These are phyloP conservation scores for Phaenicophaeus curvirostris DNA, from an alignment of 2,797 vertebrate genomes.

Conservation along the genomic window DNA sequence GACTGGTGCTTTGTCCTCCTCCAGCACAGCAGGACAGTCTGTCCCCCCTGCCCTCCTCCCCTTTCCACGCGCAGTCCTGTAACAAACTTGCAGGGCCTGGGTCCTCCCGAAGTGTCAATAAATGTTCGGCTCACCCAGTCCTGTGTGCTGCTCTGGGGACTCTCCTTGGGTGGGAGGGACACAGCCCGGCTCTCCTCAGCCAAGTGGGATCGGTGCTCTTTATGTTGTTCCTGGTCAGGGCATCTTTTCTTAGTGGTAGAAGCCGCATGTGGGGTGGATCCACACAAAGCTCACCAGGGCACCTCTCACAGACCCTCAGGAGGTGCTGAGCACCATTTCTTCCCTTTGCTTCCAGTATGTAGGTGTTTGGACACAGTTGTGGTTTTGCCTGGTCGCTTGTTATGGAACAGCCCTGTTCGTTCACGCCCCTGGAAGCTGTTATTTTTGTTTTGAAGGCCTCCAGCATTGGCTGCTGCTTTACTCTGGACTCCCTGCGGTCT, in stretches of 20 bases:
- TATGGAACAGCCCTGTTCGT: background rate
- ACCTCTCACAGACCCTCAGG: background rate
- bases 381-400: background rate
- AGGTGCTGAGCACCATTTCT: background rate
- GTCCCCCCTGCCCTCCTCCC: background rate
- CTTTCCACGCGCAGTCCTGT: accelerated
- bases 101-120: background rate
- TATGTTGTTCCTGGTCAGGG: background rate
- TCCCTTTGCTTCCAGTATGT: background rate
- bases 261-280: background rate
- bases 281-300: background rate
- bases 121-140: background rate
- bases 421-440: background rate
- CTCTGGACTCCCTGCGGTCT: accelerated
- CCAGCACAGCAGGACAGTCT: background rate
- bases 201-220: background rate
- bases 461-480: background rate
- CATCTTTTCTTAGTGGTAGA: background rate
- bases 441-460: background rate
- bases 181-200: background rate
- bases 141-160: background rate
- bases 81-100: background rate
- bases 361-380: background rate
- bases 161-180: accelerated
- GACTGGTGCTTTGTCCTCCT: too few species aligned